phyloP scores from a whole-genome alignment of 2,888 invertebrate genomes.

The Trissolcus brochymenae region DNA sequence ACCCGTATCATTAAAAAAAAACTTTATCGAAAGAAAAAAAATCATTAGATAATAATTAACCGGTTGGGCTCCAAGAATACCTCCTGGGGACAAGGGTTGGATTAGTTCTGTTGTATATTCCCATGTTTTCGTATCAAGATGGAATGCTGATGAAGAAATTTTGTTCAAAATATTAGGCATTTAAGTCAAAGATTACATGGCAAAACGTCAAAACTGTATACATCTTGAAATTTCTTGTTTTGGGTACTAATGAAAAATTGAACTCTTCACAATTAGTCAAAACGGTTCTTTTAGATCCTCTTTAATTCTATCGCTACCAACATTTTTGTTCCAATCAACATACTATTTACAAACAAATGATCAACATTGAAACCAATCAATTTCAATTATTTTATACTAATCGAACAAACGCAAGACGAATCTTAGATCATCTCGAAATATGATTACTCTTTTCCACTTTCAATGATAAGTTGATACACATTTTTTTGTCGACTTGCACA shows the following conservation, averaged over 20 bases:
- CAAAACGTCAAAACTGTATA: conserved; percentile 17
- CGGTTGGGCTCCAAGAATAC: conserved; percentile 6
- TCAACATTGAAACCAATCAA: too few relatives aligned
- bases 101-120: conserved; percentile 18
- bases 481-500: conserved; percentile 19
- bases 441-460: neutral
- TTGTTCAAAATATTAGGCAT: neutral
- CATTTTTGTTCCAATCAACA: too few relatives aligned
- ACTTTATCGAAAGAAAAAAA: neutral
- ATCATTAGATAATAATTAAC: conserved; percentile 10
- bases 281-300: neutral
- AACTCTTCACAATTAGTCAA: conserved; percentile 1
- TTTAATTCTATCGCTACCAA: too few relatives aligned
- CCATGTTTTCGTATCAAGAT: neutral
- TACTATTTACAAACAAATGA: too few relatives aligned
- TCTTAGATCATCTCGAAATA: conserved; percentile 2
- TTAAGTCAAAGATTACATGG: conserved; percentile 15
- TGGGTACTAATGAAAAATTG: neutral
- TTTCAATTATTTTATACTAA: too few relatives aligned
- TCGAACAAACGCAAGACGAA: neutral
- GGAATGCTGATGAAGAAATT: too few relatives aligned
- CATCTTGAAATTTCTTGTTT: neutral
- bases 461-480: conserved; percentile 1
- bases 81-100: conserved; percentile 34
- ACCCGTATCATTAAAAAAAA: too few relatives aligned